A percentile compares a stretch with the other conserved stretches of the same genome.
These are phyloP conservation scores for Crossoptilon crossoptilon DNA, from an alignment of 2,797 vertebrate genomes.

Conservation along the genomic window DNA sequence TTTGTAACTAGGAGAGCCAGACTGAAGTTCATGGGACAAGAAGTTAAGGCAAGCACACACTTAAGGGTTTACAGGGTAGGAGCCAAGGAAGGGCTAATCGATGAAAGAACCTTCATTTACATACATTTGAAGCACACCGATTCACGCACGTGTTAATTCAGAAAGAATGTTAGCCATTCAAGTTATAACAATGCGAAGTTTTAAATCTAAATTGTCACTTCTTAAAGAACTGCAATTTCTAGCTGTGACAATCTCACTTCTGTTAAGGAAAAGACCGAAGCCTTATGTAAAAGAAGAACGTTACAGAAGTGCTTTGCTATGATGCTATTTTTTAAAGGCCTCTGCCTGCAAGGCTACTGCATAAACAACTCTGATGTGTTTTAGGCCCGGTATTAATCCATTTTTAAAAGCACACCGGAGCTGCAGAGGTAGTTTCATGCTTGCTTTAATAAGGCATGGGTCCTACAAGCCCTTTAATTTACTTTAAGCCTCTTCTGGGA, in stretches of 20 bases:
- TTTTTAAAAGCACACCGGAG: background rate
- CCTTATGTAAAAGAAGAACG: background rate
- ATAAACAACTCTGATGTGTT: background rate
- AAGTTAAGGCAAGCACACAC: background rate
- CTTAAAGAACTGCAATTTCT: background rate
- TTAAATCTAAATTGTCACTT: background rate
- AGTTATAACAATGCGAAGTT: background rate
- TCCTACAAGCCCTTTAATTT: background rate
- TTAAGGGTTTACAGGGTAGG: background rate
- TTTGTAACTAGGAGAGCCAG: background rate
- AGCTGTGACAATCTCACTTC: background rate
- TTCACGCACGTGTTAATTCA: background rate
- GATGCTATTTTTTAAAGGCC: background rate
- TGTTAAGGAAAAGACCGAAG: background rate
- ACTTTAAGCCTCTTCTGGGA: background rate
- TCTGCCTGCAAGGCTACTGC: background rate
- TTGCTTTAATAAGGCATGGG: background rate
- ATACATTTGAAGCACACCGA: background rate
- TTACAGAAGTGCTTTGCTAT: background rate
- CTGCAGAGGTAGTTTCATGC: background rate
- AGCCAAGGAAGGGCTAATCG: background rate
- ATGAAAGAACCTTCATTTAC: background rate
- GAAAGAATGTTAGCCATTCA: background rate
- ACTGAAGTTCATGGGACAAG: background rate
- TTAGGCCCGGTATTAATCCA: background rate